These are phyloP conservation scores for Xiphias gladius DNA, from an alignment of 2,113 vertebrate genomes.

Conservation along the genomic window DNA sequence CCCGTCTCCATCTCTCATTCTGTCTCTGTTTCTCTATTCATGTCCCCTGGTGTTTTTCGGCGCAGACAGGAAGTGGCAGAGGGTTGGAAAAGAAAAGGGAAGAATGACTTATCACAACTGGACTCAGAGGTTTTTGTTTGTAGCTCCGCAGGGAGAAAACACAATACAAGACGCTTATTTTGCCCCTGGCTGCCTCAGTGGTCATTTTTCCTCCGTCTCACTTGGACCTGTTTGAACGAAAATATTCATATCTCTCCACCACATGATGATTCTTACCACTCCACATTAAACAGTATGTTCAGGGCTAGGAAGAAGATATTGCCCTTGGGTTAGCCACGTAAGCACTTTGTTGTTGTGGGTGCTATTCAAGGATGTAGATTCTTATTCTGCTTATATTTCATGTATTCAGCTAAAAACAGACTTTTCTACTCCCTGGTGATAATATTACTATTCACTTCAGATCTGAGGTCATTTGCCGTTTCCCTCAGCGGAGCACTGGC, in stretches of 20 bases:
- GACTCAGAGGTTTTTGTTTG: constrained; percentile 55
- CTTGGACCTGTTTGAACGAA: constrained; percentile 20
- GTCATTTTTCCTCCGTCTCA: constrained; percentile 46
- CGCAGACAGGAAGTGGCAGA: constrained; percentile 11
- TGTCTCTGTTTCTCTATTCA: constrained; percentile 17
- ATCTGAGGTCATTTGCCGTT: constrained; percentile 8
- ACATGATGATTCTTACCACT: constrained; percentile 58
- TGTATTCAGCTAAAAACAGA: constrained; percentile 26
- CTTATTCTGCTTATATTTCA: constrained; percentile 49
- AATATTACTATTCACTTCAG: neutral
- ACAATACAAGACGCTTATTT: constrained; percentile 31
- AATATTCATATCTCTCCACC: constrained; percentile 54
- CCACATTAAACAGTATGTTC: constrained; percentile 57
- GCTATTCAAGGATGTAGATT: constrained; percentile 43
- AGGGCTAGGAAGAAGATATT: constrained; percentile 32
- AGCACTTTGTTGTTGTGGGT: constrained; percentile 31
- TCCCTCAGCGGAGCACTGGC: neutral
- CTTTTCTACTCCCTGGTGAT: constrained; percentile 21
- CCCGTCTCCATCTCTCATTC: constrained; percentile 57
- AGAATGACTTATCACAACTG: constrained; percentile 56
- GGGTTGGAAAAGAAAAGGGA: constrained; percentile 35
- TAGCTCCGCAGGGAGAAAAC: constrained; percentile 47
- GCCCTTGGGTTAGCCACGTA: constrained; percentile 48
- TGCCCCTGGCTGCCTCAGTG: constrained; percentile 29
- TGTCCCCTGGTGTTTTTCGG: constrained; percentile 56